Evolutionary conservation across 2,113 vertebrate genomes (phyloP), one percentile per base, ranked within the genome.

Genomic region (Catharus fuscescens): DNA sequence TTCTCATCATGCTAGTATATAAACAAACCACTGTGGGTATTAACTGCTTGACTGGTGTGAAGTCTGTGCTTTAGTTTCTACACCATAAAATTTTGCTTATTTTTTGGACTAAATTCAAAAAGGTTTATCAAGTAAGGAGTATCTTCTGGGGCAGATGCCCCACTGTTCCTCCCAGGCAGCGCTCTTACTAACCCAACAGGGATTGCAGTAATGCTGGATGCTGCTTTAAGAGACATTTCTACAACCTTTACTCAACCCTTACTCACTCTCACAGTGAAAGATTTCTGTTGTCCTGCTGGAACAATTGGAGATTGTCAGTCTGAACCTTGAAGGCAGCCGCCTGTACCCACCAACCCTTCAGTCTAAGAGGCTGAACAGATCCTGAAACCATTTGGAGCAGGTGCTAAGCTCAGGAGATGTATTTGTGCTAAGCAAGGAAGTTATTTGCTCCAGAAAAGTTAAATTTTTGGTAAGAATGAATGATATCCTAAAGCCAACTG

Each of bases 391-490:
- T 90, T 29, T 44, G 81, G 24, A 92, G 42, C 32, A 82, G 42
- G 42, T 62, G 24, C 6, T 34, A 48, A 54, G 24, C 53, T 92
- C 61, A 64, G 60, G 40, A 76, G 34, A 34, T 26, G 26, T 16
- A 62, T 62, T 64, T 88, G 38, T 54, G 70, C 48, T 81, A 50
- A 93, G 26, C 40, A 56, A 47, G 64, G 78, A 86, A 88, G 50
- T 57, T 65, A 50, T 32, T 87, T 70, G 61, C 62, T 91, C 21
- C 52, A 88, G 62, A 53, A 32, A 90, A 85, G 36, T 70, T 36
- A 70, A 95, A 90, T 97, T 96, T 97, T 97, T 96, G 92, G 79
- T 97, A 94, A 86, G 77, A 87, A 89, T 61, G 97, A 97, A 91
- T 40, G 94, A 91, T 97, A 97, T 96, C 82, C 78, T 69, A 86